Base-by-base conservation (phyloP, 2,888 invertebrate genomes). In the Drosophila percnosoma region DNA sequence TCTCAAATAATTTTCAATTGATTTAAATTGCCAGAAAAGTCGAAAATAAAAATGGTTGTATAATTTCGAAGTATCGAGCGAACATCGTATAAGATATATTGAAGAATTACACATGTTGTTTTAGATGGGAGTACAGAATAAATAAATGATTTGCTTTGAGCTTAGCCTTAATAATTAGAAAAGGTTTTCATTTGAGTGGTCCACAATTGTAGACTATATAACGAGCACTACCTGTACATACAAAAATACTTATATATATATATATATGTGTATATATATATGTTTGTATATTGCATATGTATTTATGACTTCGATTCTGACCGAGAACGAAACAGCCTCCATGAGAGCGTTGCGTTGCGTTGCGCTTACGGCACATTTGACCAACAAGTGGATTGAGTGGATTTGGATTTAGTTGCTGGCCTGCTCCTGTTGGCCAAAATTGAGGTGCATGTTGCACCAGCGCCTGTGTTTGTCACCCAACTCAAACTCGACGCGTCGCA, bases 401-500 rank as follows among this genome's bases (percentile, higher is more conserved):
- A n/a, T 27, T 34, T 21, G 38, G 13, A 15, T 55, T 49, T 65
- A 70, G 51, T 74, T 54, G 48, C 21, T 45, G 38, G 27, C 53
- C 54, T 63, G 55, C 5, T 68, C 65, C 34, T 66, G 72, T 10
- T 66, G 75, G 66, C 89, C 90, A 59, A 93, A 93, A 53, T 92
- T 91, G 24, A 93, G 83, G 80, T 92, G 92, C 55, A 93, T 73
- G 18, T 91, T 83, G 79, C 93, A 93, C 93, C 93, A 93, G 65
- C 89, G 90, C 49, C 86, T 86, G 75, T 93, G 93, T 53, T 89
- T 90, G 36, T 91, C 89, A n/a, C 92, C 92, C 70, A 91, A 68
- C 69, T 88, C 45, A 27, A 87, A 87, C 74, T 93, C 93, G 2
- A 87, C 87, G n/a, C 89, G 89, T 51, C 92, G 90, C 21, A 93